A percentile compares a stretch with the other conserved stretches of the same genome.
These are phyloP conservation scores for Atrichornis clamosus DNA, from an alignment of 2,113 vertebrate species.

Conservation along the genomic window DNA sequence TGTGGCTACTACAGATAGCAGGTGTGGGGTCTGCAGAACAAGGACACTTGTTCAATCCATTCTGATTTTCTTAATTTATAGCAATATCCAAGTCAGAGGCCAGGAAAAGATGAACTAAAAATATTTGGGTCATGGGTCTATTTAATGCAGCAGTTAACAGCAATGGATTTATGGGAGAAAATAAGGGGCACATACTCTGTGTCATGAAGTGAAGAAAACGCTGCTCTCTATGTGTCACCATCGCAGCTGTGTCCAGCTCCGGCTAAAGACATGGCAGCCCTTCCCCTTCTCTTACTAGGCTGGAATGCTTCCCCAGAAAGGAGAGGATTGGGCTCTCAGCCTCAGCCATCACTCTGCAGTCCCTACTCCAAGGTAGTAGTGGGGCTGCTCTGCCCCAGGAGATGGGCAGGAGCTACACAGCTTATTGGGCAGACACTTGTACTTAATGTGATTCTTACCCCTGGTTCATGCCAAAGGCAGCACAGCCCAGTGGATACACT, in stretches of 20 bases:
- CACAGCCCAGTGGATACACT: not conserved
- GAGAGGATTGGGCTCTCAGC: not conserved
- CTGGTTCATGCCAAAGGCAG: not conserved
- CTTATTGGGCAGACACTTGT: conserved; percentile 37
- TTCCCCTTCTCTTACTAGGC: not conserved
- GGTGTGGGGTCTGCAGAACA: conserved; percentile 11
- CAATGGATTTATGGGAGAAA: conserved; percentile 51
- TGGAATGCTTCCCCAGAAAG: not conserved
- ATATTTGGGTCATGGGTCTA: conserved; percentile 51
- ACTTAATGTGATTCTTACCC: conserved; percentile 53
- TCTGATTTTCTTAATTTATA: conserved; percentile 62
- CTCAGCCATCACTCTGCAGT: not conserved
- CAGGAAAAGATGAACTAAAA: conserved; percentile 55
- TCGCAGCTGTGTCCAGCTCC: not conserved
- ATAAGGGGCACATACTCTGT: not conserved
- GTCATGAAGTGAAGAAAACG: conserved; percentile 36
- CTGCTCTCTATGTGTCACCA: not conserved
- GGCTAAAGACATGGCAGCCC: not conserved
- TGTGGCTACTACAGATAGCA: not conserved
- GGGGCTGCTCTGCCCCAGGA: not conserved
- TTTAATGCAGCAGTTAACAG: conserved; percentile 46
- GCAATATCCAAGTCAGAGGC: conserved; percentile 21
- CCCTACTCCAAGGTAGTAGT: not conserved
- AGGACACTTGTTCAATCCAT: conserved; percentile 48
- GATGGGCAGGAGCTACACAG: not conserved